phyloP scores from a whole-genome alignment of 2,113 vertebrate species.

The Ceyx margarethae region DNA sequence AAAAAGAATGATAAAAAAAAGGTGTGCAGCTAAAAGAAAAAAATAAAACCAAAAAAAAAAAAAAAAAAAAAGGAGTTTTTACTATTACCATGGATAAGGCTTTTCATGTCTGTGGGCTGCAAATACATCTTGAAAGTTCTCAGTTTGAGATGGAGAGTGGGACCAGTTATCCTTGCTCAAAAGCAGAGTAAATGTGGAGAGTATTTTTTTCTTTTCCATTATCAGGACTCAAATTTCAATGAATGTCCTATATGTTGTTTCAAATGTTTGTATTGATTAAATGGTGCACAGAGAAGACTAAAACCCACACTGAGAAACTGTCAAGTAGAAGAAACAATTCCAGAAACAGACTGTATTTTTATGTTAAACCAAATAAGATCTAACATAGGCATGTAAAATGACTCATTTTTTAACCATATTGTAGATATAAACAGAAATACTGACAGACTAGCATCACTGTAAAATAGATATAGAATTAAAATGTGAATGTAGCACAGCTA shows the following conservation, averaged over 20 bases:
- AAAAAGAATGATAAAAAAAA: too few relatives aligned
- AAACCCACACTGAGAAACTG: neutral
- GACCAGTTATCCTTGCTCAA: neutral
- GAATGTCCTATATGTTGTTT: neutral
- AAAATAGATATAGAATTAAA: neutral
- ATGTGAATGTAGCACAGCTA: neutral
- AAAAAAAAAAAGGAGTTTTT: neutral
- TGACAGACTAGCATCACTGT: neutral
- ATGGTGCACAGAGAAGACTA: neutral
- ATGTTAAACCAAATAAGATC: neutral
- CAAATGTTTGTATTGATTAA: neutral
- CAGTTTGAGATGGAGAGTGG: neutral
- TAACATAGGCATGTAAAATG: neutral
- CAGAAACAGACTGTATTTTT: neutral
- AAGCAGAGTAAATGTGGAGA: neutral
- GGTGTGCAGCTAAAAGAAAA: too few relatives aligned
- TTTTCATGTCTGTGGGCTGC: neutral
- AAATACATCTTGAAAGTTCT: neutral
- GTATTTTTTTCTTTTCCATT: neutral
- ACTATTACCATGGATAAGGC: neutral
- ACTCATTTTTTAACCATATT: neutral
- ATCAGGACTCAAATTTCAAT: neutral
- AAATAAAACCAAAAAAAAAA: too few relatives aligned
- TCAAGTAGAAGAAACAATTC: neutral
- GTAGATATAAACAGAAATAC: neutral